Base-by-base conservation (phyloP, 2,888 invertebrate genomes). In the Malthinus flaveolus region DNA sequence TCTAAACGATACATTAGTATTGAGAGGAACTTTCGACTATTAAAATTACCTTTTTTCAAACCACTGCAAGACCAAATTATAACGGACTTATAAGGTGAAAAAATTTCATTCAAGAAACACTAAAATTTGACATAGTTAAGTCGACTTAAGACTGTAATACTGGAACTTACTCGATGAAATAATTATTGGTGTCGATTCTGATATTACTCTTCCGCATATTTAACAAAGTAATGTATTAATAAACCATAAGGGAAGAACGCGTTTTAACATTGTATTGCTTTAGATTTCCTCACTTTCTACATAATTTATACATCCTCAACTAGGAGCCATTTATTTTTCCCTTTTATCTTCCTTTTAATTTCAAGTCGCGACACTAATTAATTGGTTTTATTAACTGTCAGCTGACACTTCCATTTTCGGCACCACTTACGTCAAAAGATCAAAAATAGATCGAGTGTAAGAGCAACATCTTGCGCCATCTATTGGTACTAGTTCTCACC, bases 1-100 rank as follows among this genome's bases (percentile, higher is more conserved):
- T 61, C 72, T 73, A 59, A 32, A 9, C 13, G 1, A 15, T 39
- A 5, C 2, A 42, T n/a, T 49, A 32, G 23, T 34, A 65, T 23
- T 6, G 23, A 42, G n/a, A 1, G n/a, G 15, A 42, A 15, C n/a
- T 5, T 1, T 42, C n/a, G 15, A 2, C 9, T 4, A 11, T 35
- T 11, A 36, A n/a, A 6, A 8, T 1, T 42, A 42, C 39, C 39
- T 42, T 42, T 39, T 42, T 42, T 10, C 2, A 42, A 15, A 15
- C 13, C n/a, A n/a, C 39, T 42, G 39, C 15, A 42, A 13, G 13
- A 42, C 23, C 15, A 15, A 23, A 23, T 7, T 13, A n/a, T 42
- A 23, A n/a, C 15, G 15, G 23, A 42, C 13, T 42, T 42, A n/a
- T 15, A 23, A 9, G 23, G 23, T n/a, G n/a, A 15, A 15, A n/a